These are phyloP conservation scores for Cyprinodon tularosa DNA, from an alignment of 2,113 vertebrate species.

Conservation along the genomic window DNA sequence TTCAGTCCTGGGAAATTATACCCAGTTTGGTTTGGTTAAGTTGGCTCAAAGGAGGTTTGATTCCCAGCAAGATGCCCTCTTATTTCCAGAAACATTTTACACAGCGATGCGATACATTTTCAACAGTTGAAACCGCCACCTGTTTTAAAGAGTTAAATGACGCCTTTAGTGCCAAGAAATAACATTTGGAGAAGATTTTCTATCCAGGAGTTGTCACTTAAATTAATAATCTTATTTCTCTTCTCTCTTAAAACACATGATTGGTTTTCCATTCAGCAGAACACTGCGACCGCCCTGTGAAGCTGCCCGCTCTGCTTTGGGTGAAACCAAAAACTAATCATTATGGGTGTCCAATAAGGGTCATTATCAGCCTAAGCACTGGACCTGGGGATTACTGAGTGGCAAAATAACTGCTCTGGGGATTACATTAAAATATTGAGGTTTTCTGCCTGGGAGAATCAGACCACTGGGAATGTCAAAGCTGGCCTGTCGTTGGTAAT, in stretches of 20 bases:
- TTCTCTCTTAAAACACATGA: slow-evolving; percentile 55
- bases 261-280: slow-evolving; percentile 70
- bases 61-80: slow-evolving; percentile 20
- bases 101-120: slow-evolving; percentile 7
- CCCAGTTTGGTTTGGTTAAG: slow-evolving; percentile 28
- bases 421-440: slow-evolving; percentile 76
- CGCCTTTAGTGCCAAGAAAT: slow-evolving; percentile 8
- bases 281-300: slow-evolving; percentile 48
- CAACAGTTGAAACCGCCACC: slow-evolving; percentile 24
- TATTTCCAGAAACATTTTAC: slow-evolving; percentile 16
- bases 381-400: slow-evolving; percentile 67
- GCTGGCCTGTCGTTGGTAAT: slow-evolving; percentile 35
- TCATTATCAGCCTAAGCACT: slow-evolving; percentile 74
- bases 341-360: slow-evolving; percentile 78
- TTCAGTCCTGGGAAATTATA: slow-evolving; percentile 26
- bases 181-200: slow-evolving; percentile 31
- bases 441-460: slow-evolving; percentile 71
- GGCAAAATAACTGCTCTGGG: slow-evolving; percentile 70
- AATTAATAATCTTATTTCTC: slow-evolving; percentile 54
- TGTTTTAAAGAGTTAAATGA: slow-evolving; percentile 14
- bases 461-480: slow-evolving; percentile 61
- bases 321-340: slow-evolving; percentile 76
- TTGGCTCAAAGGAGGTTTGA: neutral
- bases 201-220: slow-evolving; percentile 38
- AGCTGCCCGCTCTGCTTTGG: slow-evolving; percentile 65